phyloP scores from a whole-genome alignment of 2,113 vertebrate species.

The Bos taurus region ARS-UCD2.0 NC_037336.1:14081501-14082000 shows the following conservation, averaged over 20 bases:
- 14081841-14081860: neutral
- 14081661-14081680: neutral
- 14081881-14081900: neutral
- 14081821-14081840: neutral
- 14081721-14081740: neutral
- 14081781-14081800: neutral
- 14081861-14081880: neutral
- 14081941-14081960: neutral
- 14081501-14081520: neutral
- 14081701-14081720: neutral
- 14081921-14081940: neutral
- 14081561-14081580: neutral
- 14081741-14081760: neutral
- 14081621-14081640: neutral
- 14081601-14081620: neutral
- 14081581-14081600: neutral
- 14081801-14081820: neutral
- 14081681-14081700: neutral
- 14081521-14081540: neutral
- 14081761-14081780: neutral
- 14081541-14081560: neutral
- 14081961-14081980: neutral
- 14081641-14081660: neutral
- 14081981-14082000: neutral
- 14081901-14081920: too few species aligned